Base-by-base conservation (phyloP, 2,113 vertebrate genomes). In the Taxidea taxus region DNA sequence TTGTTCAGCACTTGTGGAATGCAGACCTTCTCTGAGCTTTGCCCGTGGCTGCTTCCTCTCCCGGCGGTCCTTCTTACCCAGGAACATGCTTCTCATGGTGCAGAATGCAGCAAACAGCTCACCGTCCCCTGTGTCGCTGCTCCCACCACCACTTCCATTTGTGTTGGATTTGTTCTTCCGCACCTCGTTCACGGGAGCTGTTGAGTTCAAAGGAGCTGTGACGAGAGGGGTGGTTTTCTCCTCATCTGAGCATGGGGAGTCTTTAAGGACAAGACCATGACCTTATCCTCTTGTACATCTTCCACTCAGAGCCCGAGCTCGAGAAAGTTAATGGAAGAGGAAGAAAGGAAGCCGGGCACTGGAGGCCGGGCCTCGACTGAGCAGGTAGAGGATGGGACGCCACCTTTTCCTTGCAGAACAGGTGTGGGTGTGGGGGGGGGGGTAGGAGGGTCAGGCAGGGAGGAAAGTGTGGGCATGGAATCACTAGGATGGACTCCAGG, bases 371-470 rank as follows among this genome's bases (percentile, higher is more conserved):
- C 62, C 21, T 90, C 2, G 1, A 20, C 49, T 39, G n/a, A 34
- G 25, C 15, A 16, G 18, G 3, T 42, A 20, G 49, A 47, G 0
- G 9, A 37, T 3, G 4, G 27, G 60, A n/a, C 21, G 7, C 0
- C 2, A 3, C 25, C 25, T 84, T 18, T 81, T 15, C 44, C 90
- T 54, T 16, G 18, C 7, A 31, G 80, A 54, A 31, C 25, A 54
- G 25, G 34, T 11, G 5, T 23, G 37, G 14, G 44, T 90, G 47
- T 70, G 21, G 25, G 7, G 31, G 11, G 15, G 7, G 7, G 31
- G 11, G 15, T 5, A 62, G 3, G 7, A 11, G 29, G n/a, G 68
- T 18, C 7, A 6, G 37, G 31, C 11, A 34, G 12, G 29, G 60
- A 39, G 49, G 7, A 54, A 83, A 64, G 10, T 87, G 47, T 31